A percentile compares a stretch with the other conserved stretches of the same genome.
phyloP scores from a whole-genome alignment of 2,888 invertebrate genomes.

The Crossocerus cetratus region DNA sequence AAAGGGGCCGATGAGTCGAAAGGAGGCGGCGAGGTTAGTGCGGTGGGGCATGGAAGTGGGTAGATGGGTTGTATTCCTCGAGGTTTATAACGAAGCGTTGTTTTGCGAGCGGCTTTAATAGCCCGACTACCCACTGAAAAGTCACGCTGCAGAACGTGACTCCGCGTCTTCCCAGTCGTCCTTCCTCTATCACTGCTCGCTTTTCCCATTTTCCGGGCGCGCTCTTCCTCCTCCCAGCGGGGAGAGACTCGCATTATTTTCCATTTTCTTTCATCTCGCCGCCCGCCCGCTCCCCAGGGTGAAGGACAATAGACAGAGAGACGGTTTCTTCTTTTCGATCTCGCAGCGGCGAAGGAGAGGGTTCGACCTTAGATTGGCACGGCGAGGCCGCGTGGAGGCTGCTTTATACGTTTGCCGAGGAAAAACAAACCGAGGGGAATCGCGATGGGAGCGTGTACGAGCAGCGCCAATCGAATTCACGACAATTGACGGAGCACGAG shows the following conservation, averaged over 20 bases:
- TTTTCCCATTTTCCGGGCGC: slow-evolving; percentile 3
- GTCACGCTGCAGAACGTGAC: slow-evolving; percentile 65
- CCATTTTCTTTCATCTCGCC: slow-evolving; percentile 53
- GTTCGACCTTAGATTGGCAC: slow-evolving; percentile 18
- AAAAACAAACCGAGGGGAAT: slow-evolving; percentile 34
- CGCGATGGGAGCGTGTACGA: background rate
- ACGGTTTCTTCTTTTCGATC: slow-evolving; percentile 16
- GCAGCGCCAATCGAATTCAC: slow-evolving; percentile 40
- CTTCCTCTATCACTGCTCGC: slow-evolving; percentile 23
- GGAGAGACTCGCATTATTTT: slow-evolving; percentile 46
- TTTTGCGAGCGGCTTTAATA: slow-evolving; percentile 68
- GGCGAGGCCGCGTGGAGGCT: slow-evolving; percentile 3
- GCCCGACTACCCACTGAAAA: slow-evolving; percentile 59
- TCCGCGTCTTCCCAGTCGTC: slow-evolving; percentile 55
- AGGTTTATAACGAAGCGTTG: slow-evolving; percentile 68
- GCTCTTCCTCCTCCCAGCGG: slow-evolving; percentile 14
- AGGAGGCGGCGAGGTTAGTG: background rate
- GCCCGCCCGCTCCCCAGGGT: slow-evolving; percentile 41
- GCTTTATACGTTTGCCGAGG: slow-evolving; percentile 33
- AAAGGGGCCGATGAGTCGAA: slow-evolving; percentile 7
- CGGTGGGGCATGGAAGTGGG: slow-evolving; percentile 17
- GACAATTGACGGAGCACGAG: slow-evolving; percentile 35
- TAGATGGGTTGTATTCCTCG: slow-evolving; percentile 39
- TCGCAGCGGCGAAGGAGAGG: background rate
- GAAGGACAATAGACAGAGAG: slow-evolving; percentile 30